Percentiles rank a stretch among this genome's conserved stretches.
Evolutionary conservation across 1,140 invertebrate species (phyloP).

Genomic region (Sycobia sp.): DNA sequence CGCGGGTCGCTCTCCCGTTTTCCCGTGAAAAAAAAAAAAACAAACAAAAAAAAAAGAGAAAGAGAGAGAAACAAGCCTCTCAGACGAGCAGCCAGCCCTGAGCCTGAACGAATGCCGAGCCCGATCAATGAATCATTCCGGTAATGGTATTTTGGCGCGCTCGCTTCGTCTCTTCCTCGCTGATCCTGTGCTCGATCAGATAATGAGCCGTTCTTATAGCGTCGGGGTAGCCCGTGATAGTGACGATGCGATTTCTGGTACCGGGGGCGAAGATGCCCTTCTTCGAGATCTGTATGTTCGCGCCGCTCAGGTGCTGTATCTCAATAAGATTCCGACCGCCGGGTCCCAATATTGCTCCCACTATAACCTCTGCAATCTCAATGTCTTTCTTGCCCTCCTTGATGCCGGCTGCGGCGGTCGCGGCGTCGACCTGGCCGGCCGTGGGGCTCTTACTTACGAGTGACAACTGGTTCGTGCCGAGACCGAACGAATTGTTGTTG

Average conservation of each 20-base stretch:
- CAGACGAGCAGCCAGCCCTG: conserved; percentile 21
- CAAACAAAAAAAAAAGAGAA: too few species aligned
- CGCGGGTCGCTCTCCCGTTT: too few species aligned
- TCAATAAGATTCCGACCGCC: conserved; percentile 94
- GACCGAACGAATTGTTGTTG: conserved; percentile 78
- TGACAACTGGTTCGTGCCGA: conserved; percentile 77
- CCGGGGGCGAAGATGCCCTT: conserved; percentile 96
- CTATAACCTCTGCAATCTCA: conserved; percentile 93
- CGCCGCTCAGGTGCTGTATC: conserved; percentile 94
- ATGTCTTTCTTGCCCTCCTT: conserved; percentile 84
- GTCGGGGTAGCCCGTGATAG: conserved; percentile 86
- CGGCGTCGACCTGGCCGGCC: conserved; percentile 72
- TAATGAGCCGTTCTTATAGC: conserved; percentile 89
- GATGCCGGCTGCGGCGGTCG: conserved; percentile 73
- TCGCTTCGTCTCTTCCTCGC: conserved; percentile 92
- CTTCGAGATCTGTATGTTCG: conserved; percentile 98
- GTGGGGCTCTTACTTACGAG: conserved; percentile 83
- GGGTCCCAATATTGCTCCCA: conserved; percentile 94
- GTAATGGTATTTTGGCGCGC: conserved; percentile 84
- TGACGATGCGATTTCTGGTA: conserved; percentile 95
- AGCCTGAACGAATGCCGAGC: conserved; percentile 15
- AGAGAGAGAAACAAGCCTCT: too few species aligned
- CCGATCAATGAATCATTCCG: conserved; percentile 69
- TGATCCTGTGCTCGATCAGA: conserved; percentile 94
- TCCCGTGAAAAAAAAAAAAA: conserved; percentile 39